phyloP scores from a whole-genome alignment of 2,888 invertebrate species.

The Oxycera nigricornis region DNA sequence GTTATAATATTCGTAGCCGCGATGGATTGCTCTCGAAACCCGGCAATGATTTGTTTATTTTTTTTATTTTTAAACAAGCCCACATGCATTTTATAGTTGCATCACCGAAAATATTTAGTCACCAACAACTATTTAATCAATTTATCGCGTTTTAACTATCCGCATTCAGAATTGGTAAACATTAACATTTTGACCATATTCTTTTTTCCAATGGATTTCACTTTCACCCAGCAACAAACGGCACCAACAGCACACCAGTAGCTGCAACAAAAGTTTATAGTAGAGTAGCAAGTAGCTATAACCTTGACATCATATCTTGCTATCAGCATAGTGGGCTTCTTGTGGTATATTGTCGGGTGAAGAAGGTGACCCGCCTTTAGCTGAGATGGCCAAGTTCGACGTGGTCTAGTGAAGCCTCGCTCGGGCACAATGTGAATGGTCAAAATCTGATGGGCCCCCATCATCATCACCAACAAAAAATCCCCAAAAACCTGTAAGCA shows the following conservation, averaged over 20 bases:
- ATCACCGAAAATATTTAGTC: background rate
- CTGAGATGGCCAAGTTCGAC: no score
- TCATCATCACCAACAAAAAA: no score
- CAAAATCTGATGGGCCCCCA: no score
- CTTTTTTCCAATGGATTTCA: no score
- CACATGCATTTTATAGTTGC: background rate
- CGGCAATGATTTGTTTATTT: background rate
- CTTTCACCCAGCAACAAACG: background rate
- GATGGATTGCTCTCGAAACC: no score
- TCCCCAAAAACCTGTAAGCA: no score
- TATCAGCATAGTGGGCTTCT: no score
- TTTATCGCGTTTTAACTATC: conserved; percentile 4
- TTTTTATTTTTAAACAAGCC: background rate
- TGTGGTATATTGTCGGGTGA: no score
- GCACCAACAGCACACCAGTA: background rate
- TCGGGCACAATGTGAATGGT: no score
- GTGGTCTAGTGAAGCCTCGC: no score
- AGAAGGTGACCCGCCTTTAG: no score
- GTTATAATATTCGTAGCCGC: no score
- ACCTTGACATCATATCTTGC: conserved; percentile 24
- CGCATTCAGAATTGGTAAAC: background rate
- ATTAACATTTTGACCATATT: conserved; percentile 24
- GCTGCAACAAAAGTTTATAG: background rate
- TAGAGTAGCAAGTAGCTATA: background rate
- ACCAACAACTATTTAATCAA: background rate